Evolutionary conservation across 2,888 invertebrate genomes (phyloP).

Genomic region (Trichopoda pennipes): DNA sequence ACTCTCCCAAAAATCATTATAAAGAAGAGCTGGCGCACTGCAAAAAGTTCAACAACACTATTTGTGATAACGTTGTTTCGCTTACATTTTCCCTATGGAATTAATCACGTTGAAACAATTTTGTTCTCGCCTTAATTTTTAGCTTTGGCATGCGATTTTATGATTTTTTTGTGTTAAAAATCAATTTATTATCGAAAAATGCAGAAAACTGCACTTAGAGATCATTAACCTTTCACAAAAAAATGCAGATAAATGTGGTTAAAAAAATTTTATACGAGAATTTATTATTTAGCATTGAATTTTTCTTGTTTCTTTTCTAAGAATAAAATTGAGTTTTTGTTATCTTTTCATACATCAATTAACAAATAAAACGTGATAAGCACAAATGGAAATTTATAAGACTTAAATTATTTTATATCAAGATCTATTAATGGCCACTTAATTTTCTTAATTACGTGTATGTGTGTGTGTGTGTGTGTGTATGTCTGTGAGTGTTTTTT

Average conservation of each 20-base stretch:
- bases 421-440: conserved; percentile 20
- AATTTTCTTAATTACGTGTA: neutral
- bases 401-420: conserved; percentile 29
- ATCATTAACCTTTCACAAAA: conserved; percentile 43
- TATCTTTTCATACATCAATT: conserved; percentile 6
- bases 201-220: conserved; percentile 43
- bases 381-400: conserved; percentile 18
- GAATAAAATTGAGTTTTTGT: neutral
- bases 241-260: neutral
- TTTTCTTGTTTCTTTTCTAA: conserved; percentile 3
- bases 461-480: too few relatives aligned
- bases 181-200: conserved; percentile 5
- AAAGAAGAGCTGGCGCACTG: too few relatives aligned
- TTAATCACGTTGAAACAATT: too few relatives aligned
- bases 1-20: too few relatives aligned
- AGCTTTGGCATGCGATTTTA: conserved; percentile 22
- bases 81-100: too few relatives aligned
- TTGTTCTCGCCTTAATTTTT: conserved; percentile 6
- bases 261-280: neutral
- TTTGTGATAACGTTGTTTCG: too few relatives aligned
- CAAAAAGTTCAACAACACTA: too few relatives aligned
- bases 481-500: too few relatives aligned
- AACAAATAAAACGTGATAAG: conserved; percentile 42
- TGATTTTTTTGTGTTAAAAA: conserved; percentile 4
- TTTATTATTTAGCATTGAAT: neutral